These are phyloP conservation scores for Eulacestoma nigropectus DNA, from an alignment of 2,113 vertebrate species.

Conservation along the genomic window DNA sequence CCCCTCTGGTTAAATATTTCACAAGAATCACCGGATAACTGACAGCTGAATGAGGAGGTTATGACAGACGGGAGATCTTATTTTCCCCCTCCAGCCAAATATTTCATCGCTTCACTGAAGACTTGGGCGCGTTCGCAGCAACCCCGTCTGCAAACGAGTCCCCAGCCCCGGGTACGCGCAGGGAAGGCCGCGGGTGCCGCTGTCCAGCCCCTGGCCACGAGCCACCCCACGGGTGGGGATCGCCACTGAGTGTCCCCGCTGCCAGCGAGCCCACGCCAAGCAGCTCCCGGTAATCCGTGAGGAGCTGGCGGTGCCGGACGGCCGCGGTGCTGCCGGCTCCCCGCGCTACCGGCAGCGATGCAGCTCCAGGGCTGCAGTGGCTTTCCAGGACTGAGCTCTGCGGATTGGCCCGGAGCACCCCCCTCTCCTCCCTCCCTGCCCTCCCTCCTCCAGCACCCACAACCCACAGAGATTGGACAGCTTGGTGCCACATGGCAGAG, in stretches of 20 bases:
- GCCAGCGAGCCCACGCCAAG: neutral
- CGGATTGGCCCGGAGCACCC: conserved; percentile 54
- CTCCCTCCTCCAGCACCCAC: conserved; percentile 31
- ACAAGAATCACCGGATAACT: neutral
- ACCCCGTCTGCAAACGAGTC: rapidly evolving
- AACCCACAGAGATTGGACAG: conserved; percentile 53
- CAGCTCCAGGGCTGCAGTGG: neutral
- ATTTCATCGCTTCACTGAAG: neutral
- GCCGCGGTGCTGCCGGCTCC: neutral
- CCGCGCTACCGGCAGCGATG: neutral
- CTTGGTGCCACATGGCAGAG: conserved; percentile 41
- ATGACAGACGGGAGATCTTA: neutral
- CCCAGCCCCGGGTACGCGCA: rapidly evolving
- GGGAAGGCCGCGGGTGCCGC: rapidly evolving
- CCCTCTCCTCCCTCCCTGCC: conserved; percentile 39
- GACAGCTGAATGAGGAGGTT: neutral
- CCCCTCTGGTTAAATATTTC: neutral
- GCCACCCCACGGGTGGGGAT: neutral
- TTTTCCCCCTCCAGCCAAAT: neutral
- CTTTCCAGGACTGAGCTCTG: neutral
- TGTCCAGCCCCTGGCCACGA: neutral
- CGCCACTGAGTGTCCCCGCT: rapidly evolving
- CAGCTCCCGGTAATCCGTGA: neutral
- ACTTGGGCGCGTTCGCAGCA: neutral
- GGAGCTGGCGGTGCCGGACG: neutral